phyloP scores from a whole-genome alignment of 2,797 vertebrate species.

The Sphenodon punctatus region DNA sequence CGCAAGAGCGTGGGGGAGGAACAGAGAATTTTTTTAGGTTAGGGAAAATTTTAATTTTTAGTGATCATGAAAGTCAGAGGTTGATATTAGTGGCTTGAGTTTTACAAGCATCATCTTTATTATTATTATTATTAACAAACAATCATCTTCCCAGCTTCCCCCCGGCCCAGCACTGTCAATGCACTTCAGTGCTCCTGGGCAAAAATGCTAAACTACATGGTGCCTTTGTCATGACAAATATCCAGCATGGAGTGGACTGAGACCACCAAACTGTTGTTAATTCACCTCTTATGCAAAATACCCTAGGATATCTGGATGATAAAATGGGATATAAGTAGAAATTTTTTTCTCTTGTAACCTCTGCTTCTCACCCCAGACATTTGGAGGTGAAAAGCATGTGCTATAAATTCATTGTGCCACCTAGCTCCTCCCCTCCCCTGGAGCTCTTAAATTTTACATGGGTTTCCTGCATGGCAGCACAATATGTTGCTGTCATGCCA shows the following conservation, averaged over 20 bases:
- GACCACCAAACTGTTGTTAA: neutral
- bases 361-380: neutral
- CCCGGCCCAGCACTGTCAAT: neutral
- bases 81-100: neutral
- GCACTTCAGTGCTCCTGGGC: neutral
- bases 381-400: neutral
- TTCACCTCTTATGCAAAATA: neutral
- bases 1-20: too few species aligned
- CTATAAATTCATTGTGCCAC: neutral
- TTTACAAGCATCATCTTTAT: rapidly evolving
- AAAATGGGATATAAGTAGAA: neutral
- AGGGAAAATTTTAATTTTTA: neutral
- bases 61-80: neutral
- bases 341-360: neutral
- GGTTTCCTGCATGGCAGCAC: constrained; percentile 15
- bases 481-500: constrained; percentile 20
- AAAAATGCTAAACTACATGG: neutral
- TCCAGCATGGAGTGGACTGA: neutral
- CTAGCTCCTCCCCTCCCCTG: neutral
- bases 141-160: neutral
- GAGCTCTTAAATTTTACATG: constrained; percentile 11
- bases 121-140: too few species aligned
- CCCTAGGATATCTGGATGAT: neutral
- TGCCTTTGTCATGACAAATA: constrained; percentile 16
- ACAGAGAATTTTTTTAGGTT: neutral